A percentile compares a stretch with the other conserved stretches of the same genome.
phyloP scores from a whole-genome alignment of 1,140 invertebrate genomes.

The Caligus rogercresseyi region DNA sequence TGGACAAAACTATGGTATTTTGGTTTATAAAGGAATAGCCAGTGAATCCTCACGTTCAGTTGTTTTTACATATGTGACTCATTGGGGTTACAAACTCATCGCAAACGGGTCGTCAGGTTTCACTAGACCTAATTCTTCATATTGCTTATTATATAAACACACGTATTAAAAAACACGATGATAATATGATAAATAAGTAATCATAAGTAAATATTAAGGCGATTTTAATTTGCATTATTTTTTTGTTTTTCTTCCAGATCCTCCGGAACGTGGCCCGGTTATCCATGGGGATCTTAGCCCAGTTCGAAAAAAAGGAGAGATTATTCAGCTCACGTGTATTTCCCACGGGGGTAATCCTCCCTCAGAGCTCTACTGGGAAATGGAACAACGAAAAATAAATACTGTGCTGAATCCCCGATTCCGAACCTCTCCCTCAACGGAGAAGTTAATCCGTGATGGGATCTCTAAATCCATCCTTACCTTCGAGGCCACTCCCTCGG shows the following conservation, averaged over 20 bases:
- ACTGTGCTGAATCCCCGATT: background rate
- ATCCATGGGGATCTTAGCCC: background rate
- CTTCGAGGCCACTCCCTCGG: background rate
- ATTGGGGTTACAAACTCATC: too few species aligned
- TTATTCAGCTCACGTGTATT: background rate
- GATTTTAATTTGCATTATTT: background rate
- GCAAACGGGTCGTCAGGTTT: too few species aligned
- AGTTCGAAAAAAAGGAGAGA: background rate
- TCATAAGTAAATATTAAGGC: too few species aligned
- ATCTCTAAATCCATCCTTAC: background rate
- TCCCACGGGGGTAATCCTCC: slow-evolving; percentile 5
- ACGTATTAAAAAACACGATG: too few species aligned
- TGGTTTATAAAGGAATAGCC: too few species aligned
- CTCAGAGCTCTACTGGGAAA: background rate
- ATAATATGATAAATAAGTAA: too few species aligned
- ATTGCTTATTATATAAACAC: too few species aligned
- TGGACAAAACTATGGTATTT: too few species aligned
- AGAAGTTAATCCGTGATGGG: background rate
- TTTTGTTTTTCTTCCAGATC: background rate
- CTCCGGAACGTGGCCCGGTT: background rate
- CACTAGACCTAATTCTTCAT: too few species aligned
- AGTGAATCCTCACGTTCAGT: too few species aligned
- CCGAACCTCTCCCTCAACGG: background rate
- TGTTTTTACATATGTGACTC: too few species aligned
- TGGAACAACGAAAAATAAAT: background rate